A percentile compares a stretch with the other conserved stretches of the same genome.
Conservation (phyloP, 2,113 vertebrate genomes). For the Tupaia chinensis region DNA sequence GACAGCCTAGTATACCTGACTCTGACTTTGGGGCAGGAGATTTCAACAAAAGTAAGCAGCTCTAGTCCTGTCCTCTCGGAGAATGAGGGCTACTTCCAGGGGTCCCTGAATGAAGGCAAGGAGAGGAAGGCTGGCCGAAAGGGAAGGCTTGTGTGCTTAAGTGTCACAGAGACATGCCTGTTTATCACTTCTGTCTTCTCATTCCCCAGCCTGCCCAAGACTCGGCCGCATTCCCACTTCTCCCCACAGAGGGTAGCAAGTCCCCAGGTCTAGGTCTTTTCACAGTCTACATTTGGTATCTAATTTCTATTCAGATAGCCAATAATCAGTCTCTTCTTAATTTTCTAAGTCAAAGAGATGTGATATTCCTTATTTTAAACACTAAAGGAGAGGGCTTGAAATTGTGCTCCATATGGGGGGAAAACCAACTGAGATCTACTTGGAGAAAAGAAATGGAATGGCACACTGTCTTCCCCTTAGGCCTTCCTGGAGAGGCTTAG, state of each 20-base stretch:
- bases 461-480: neutral
- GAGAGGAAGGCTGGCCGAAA: neutral
- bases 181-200: neutral
- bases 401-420: too few relatives aligned
- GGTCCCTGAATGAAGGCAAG: too few relatives aligned
- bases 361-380: neutral
- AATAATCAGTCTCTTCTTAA: neutral
- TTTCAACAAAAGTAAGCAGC: accelerated
- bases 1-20: neutral
- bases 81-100: neutral
- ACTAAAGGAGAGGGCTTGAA: neutral
- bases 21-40: too few relatives aligned
- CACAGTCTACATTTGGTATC: too few relatives aligned
- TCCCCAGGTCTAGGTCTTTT: too few relatives aligned
- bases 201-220: neutral
- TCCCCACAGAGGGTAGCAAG: neutral
- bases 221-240: neutral
- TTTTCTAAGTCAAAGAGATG: neutral
- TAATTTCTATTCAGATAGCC: neutral
- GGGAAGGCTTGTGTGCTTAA: accelerated
- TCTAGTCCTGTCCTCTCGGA: neutral
- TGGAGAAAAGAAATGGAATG: neutral
- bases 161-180: neutral
- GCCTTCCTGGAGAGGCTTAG: neutral
- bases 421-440: neutral